These are phyloP conservation scores for Amia ocellicauda DNA, from an alignment of 2,113 vertebrate genomes.

Conservation along the genomic window DNA sequence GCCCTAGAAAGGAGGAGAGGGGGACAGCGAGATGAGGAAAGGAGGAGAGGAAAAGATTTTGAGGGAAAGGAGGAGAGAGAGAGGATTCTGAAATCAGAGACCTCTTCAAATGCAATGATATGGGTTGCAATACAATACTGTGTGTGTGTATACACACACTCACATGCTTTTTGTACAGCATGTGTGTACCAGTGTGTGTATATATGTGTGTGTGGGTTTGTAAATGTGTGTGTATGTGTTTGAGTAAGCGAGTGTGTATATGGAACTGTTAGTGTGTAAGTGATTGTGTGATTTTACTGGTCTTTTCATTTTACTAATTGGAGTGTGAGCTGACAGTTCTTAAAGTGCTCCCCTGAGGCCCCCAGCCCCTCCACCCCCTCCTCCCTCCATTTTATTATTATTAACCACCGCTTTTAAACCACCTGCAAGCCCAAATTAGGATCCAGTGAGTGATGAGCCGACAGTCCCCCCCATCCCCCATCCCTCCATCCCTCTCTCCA, in stretches of 20 bases:
- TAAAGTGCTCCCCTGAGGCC: slow-evolving; percentile 56
- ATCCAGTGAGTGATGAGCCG: slow-evolving; percentile 61
- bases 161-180: background rate
- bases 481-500: slow-evolving; percentile 27
- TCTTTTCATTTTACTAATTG: slow-evolving; percentile 67
- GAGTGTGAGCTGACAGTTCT: slow-evolving; percentile 60
- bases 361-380: slow-evolving; percentile 37
- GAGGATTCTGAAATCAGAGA: background rate
- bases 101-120: too few relatives aligned
- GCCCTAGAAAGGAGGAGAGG: background rate
- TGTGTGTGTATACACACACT: too few relatives aligned
- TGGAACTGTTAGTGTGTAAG: background rate
- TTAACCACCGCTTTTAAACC: slow-evolving; percentile 61
- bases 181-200: background rate
- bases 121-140: too few relatives aligned
- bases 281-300: background rate
- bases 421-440: slow-evolving; percentile 67
- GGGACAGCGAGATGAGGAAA: background rate
- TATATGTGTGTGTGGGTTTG: background rate
- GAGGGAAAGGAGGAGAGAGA: background rate
- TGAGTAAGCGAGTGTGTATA: background rate
- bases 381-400: slow-evolving; percentile 54
- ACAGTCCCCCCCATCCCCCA: slow-evolving; percentile 45
- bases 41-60: background rate
- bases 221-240: slow-evolving; percentile 2